Conservation (phyloP, 2,888 invertebrate species). For the Alloplasta piceator region DNA sequence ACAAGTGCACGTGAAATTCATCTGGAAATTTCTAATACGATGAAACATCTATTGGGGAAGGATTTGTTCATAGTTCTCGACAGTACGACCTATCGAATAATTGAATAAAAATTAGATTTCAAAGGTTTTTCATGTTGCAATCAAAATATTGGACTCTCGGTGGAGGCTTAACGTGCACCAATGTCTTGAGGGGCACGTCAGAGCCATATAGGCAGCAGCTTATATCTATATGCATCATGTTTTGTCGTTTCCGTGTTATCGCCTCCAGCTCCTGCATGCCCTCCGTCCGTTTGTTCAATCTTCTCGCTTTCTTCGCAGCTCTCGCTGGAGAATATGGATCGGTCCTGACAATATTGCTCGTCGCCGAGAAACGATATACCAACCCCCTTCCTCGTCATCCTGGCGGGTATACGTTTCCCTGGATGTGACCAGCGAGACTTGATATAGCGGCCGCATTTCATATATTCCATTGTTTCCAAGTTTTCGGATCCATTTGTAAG, state of each 20-base stretch:
- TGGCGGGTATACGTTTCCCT: slow-evolving; percentile 51
- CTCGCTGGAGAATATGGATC: slow-evolving; percentile 79
- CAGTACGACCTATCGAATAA: too few relatives aligned
- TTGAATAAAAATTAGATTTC: too few relatives aligned
- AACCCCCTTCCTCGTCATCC: slow-evolving; percentile 46
- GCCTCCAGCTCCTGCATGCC: slow-evolving; percentile 15
- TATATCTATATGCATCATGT: slow-evolving; percentile 23
- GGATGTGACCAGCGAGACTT: slow-evolving; percentile 67
- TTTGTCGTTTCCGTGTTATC: slow-evolving; percentile 49
- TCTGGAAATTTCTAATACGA: too few relatives aligned
- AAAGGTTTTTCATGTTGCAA: too few relatives aligned
- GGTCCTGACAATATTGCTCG: slow-evolving; percentile 83
- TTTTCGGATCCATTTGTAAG: slow-evolving; percentile 88
- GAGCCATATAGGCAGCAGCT: too few relatives aligned
- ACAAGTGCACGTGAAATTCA: too few relatives aligned
- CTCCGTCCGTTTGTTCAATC: slow-evolving; percentile 41
- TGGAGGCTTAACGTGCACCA: too few relatives aligned
- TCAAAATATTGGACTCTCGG: too few relatives aligned
- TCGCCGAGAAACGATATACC: slow-evolving; percentile 73
- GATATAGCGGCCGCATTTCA: slow-evolving; percentile 83
- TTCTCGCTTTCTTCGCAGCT: slow-evolving; percentile 48
- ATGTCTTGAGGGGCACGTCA: too few relatives aligned
- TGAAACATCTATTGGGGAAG: too few relatives aligned
- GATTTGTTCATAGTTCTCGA: too few relatives aligned
- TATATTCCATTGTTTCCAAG: slow-evolving; percentile 84